Base-by-base conservation (phyloP, 1,140 invertebrate genomes). In the Anastrepha ludens region DNA sequence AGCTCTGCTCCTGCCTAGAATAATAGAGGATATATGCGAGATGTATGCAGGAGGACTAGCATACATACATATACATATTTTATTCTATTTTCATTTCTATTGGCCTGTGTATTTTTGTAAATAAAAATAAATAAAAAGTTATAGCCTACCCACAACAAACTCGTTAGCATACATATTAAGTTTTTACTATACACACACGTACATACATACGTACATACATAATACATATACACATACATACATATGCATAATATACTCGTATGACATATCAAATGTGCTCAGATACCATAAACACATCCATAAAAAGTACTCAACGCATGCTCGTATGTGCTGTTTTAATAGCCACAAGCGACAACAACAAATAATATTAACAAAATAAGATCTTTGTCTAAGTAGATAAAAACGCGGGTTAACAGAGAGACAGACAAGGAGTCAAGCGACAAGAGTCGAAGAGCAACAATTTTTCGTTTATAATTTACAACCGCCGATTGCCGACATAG, bases 381-480 rank as follows among this genome's bases (percentile, higher is more conserved):
- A 29, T 29, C 29, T 29, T 29, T 39, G 65, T 29, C 65, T 65
- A 65, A 65, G 64, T 8, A 29, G 64, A 20, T 65, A 65, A 8
- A 65, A 29, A 29, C 29, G 29, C 29, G 0, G 29, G 29, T 1
- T 70, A 17, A 13, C 29, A 39, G 41, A 62, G 60, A 74, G 67
- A 74, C 39, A 44, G 41, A 74, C 15, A 29, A 74, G 3, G 13
- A 9, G 15, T 74, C 15, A 74, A 74, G 29, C 11, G 64, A 3
- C 41, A 47, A 47, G 67, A 47, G 67, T 6, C 41, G 47, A 44
- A 74, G 39, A 74, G 15, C 67, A 47, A 74, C 67, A 74, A 74
- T 47, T 74, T 74, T 74, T 74, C 41, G 67, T 74, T 74, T 74
- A 74, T 74, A 74, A 74, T 74, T 74, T 74, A 74, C 41, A 74